Evolutionary conservation across 1,140 invertebrate species (phyloP), one percentile per base, ranked within the genome.

Genomic region (Armadillidium nasatum): DNA sequence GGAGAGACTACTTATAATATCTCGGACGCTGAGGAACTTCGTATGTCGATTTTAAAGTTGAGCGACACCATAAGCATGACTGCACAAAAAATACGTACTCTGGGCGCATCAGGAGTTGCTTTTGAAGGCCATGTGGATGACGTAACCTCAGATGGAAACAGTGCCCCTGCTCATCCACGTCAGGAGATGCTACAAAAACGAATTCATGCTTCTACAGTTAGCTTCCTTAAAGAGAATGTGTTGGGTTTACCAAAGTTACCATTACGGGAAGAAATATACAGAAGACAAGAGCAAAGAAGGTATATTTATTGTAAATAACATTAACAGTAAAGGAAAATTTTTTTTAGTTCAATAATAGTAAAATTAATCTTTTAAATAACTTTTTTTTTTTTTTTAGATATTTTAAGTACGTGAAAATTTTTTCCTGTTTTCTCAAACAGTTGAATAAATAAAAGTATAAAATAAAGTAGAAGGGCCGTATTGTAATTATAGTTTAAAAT

Each of bases 1-100:
- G 96, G 96, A 70, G 95, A 98, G 86, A 90, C 91, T 0, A 93
- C 90, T 0, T 96, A 95, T 82, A 90, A 90, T 76, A 84, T 97
- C 33, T 86, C 89, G 46, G 92, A 96, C 84, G 93, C 94, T 10
- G 91, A 94, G 83, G 87, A 91, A 11, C 84, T 96, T 76, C 87
- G 94, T 78, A 87, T 89, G 1, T 92, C 93, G 82, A 90, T 98
- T 15, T 89, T 93, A 0, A 92, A 91, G 83, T 87, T 95, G 70
- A 95, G 94, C 0, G 94, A 97, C 84, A 89, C 89, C 71, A 93
- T 98, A 77, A 95, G 97, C 86, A 83, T 82, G 43, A 80, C 89
- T n/a, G 89, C 89, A 87, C 94, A 94, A 85, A 90, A 89, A 84
- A 94, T 96, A 78, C 85, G 89, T 1, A 86, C 87, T 7, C 86